Conservation (phyloP, 2,113 vertebrate species). For the Psettodes erumei region DNA sequence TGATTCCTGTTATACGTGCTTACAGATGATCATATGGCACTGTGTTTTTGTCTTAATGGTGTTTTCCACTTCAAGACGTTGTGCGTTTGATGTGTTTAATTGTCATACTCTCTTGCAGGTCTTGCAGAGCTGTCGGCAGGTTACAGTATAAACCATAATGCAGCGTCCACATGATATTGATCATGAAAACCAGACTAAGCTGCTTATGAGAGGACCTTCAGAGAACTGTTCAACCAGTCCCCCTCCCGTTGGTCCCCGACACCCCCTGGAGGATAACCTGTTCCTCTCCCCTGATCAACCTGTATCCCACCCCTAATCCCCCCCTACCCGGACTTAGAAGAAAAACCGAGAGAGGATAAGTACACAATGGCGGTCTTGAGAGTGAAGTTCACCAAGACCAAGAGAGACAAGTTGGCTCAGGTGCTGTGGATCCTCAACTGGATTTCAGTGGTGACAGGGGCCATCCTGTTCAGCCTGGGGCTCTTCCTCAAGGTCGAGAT, state of each 20-base stretch:
- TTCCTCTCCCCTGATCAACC: slow-evolving; percentile 49
- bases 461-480: slow-evolving; percentile 87
- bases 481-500: slow-evolving; percentile 90
- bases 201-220: slow-evolving; percentile 69
- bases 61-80: not conserved
- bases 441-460: slow-evolving; percentile 87
- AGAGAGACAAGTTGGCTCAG: slow-evolving; percentile 88
- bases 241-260: slow-evolving; percentile 33
- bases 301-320: slow-evolving; percentile 58
- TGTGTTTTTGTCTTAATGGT: not conserved
- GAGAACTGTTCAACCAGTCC: slow-evolving; percentile 36
- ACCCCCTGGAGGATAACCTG: slow-evolving; percentile 50
- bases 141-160: slow-evolving; percentile 51
- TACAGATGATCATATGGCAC: not conserved
- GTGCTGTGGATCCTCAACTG: slow-evolving; percentile 91
- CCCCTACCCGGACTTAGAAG: slow-evolving; percentile 19
- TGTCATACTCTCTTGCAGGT: slow-evolving; percentile 11
- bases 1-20: not conserved
- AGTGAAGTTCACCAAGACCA: slow-evolving; percentile 89
- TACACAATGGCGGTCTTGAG: slow-evolving; percentile 86
- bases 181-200: slow-evolving; percentile 66
- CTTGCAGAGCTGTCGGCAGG: slow-evolving; percentile 18
- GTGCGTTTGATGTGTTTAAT: slow-evolving; percentile 2
- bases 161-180: slow-evolving; percentile 53
- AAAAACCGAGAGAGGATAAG: slow-evolving; percentile 15